phyloP scores from a whole-genome alignment of 2,888 invertebrate genomes.

The Rhagonycha fulva region DNA sequence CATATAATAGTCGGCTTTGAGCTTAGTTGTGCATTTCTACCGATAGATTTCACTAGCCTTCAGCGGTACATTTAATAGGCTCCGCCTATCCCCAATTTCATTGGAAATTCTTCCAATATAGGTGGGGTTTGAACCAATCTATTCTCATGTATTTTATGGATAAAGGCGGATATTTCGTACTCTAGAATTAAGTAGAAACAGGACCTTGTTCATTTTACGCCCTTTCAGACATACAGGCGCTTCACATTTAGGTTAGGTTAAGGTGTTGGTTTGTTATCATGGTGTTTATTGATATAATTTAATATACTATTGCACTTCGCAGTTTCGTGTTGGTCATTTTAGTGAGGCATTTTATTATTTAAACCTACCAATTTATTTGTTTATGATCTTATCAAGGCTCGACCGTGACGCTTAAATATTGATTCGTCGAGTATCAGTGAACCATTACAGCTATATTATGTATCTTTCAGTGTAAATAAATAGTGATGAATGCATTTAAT shows the following conservation, averaged over 20 bases:
- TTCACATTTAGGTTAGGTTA: slow-evolving; percentile 53
- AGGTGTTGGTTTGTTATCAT: slow-evolving; percentile 38
- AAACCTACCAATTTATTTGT: slow-evolving; percentile 15
- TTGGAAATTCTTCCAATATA: slow-evolving; percentile 39
- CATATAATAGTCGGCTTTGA: slow-evolving; percentile 57
- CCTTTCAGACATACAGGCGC: slow-evolving; percentile 53
- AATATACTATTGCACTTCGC: slow-evolving; percentile 21
- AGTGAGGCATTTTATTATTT: slow-evolving; percentile 21
- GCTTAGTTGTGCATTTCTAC: slow-evolving; percentile 50
- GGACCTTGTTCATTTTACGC: slow-evolving; percentile 40
- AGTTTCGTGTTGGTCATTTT: slow-evolving; percentile 24
- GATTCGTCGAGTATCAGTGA: slow-evolving; percentile 6
- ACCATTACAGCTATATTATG: not conserved
- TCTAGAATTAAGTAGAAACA: slow-evolving; percentile 9
- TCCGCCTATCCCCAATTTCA: slow-evolving; percentile 38
- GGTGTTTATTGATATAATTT: slow-evolving; percentile 28
- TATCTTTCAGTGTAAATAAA: not conserved
- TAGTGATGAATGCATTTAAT: not conserved
- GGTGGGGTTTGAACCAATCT: slow-evolving; percentile 44
- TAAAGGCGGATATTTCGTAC: slow-evolving; percentile 37
- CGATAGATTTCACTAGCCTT: slow-evolving; percentile 54
- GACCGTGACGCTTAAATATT: slow-evolving; percentile 10
- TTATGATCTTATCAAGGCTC: slow-evolving; percentile 17
- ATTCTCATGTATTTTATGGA: slow-evolving; percentile 29
- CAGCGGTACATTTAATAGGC: slow-evolving; percentile 42